Evolutionary conservation across 2,113 vertebrate species (phyloP).

Genomic region (Sphaerodactylus townsendi): DNA sequence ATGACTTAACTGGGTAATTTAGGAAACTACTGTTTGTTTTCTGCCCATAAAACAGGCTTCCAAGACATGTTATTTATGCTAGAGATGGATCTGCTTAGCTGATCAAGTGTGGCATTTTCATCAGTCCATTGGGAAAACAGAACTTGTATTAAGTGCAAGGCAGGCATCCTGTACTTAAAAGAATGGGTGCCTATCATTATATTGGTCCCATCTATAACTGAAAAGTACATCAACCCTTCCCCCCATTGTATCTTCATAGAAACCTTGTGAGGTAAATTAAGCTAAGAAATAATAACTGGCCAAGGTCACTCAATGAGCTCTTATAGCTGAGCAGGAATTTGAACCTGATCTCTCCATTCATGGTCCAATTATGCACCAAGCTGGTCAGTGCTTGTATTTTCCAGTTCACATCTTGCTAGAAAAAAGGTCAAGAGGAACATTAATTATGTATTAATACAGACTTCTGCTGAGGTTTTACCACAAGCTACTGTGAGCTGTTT

Average conservation of each 20-base stretch:
- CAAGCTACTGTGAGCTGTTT: constrained; percentile 16
- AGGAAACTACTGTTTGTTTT: too few relatives aligned
- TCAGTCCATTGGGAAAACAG: background rate
- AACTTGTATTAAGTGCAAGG: background rate
- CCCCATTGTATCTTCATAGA: too few relatives aligned
- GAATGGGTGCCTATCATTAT: background rate
- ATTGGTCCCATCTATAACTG: background rate
- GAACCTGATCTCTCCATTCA: too few relatives aligned
- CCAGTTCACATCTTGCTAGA: background rate
- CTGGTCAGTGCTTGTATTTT: background rate
- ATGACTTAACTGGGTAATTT: too few relatives aligned
- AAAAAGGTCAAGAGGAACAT: background rate
- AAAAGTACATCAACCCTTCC: too few relatives aligned
- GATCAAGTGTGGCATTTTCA: background rate
- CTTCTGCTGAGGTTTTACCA: constrained; percentile 9
- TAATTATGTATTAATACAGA: background rate
- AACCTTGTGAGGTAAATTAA: too few relatives aligned
- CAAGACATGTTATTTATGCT: too few relatives aligned
- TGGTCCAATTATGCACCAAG: too few relatives aligned
- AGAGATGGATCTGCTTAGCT: background rate
- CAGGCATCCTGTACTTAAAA: background rate
- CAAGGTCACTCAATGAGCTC: too few relatives aligned
- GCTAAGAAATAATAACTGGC: too few relatives aligned
- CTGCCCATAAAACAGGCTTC: too few relatives aligned
- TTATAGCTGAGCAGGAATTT: too few relatives aligned